Base-by-base conservation (phyloP, 2,113 vertebrate genomes). In the Rhinichthys klamathensis region DNA sequence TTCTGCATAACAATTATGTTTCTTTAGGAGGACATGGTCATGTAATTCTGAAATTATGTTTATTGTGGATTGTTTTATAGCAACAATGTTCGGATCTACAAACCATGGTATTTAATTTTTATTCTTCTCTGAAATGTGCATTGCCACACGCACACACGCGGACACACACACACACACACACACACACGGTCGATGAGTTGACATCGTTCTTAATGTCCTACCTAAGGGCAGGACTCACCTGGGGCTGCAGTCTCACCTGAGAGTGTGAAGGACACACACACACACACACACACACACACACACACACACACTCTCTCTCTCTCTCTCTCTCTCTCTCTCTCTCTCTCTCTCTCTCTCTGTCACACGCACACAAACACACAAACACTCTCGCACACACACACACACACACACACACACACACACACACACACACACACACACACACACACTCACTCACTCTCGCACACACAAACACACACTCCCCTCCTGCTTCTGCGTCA, bases 241-340 rank as follows among this genome's bases (percentile, higher is more conserved):
- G 73, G 83, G 83, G 83, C 83, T 77, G 25, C 73, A 84, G 72
- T 11, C 4, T 84, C 44, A 84, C 82, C 82, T 76, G 13, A 83
- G 35, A 84, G 35, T 84, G 70, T 75, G 82, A 84, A 74, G 44
- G 56, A 46, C 82, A 63, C 70, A 51, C 82, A 58, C 41, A 84
- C 58, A 54, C 72, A 46, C 51, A 60, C n/a, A 41, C 51, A 27
- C 27, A 49, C 38, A 21, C 41, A 51, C 49, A 21, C 32, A 27
- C 49, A 6, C 35, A 35, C 35, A 6, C 35, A 6, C 35, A 6
- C 35, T 5, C 35, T 0, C 35, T 5, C 35, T 5, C 35, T 35
- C 4, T 5, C 35, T 35, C 35, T 35, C 35, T 38, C 6, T 38
- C 35, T 6, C 35, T 38, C 35, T 38, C 35, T 38, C 35, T 38